A percentile compares a stretch with the other conserved stretches of the same genome.
Conservation (phyloP, 2,888 invertebrate species). For the Rhopalosiphum nymphaeae region DNA sequence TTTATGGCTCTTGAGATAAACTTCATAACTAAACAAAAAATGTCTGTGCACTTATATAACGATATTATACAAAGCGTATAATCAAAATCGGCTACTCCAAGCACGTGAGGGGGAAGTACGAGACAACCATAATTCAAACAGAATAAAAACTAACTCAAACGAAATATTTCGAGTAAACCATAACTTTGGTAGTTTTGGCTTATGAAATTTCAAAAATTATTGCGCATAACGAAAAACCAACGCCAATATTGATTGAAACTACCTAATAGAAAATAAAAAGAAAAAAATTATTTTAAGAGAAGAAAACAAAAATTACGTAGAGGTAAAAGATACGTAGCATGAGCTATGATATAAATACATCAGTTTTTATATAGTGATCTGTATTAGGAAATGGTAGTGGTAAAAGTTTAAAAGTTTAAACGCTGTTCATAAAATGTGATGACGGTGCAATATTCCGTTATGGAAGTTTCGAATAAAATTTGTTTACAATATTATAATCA, state of each 20-base stretch:
- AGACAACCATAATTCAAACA: neutral
- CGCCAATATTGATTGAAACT: neutral
- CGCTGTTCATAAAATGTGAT: neutral
- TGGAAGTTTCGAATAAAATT: neutral
- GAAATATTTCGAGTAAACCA: neutral
- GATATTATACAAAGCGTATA: neutral
- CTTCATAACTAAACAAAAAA: slow-evolving; percentile 3
- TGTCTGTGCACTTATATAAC: neutral
- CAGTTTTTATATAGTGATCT: neutral
- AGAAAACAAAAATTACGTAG: neutral
- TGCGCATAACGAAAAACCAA: neutral
- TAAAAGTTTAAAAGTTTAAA: slow-evolving; percentile 11
- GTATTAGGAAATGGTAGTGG: neutral
- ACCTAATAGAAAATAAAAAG: neutral
- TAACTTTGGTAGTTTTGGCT: neutral
- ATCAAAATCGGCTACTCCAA: neutral
- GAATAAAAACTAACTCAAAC: neutral
- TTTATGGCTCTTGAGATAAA: neutral
- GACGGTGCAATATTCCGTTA: neutral
- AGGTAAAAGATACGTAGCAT: neutral
- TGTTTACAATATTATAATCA: neutral
- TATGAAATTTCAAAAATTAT: neutral
- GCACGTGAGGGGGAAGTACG: neutral
- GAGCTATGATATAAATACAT: neutral
- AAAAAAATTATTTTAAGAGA: neutral